Evolutionary conservation across 2,113 vertebrate genomes (phyloP), one percentile per base, ranked within the genome.

Genomic region (Cepphus grylle): DNA sequence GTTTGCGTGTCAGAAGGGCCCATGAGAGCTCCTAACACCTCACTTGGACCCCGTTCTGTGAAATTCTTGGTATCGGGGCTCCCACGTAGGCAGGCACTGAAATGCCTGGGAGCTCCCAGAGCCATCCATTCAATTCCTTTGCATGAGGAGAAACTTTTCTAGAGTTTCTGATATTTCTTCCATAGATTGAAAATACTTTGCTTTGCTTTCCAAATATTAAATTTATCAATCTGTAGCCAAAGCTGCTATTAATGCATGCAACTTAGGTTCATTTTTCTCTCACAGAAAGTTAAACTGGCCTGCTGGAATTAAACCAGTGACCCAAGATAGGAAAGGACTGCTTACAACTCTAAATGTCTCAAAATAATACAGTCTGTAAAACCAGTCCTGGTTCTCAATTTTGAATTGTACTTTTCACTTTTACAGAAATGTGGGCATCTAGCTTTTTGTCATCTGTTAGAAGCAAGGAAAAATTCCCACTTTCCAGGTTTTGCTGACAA

Each of bases 401-500:
- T 65, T 49, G 34, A 81, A 90, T 40, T 38, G 8, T 9, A 17
- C 50, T 79, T 63, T 65, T 53, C 66, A 59, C 30, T 81, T 19
- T 30, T 29, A 38, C 13, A 70, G 82, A 59, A 53, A 76, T 32
- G 32, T 36, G 47, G 15, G 5, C 38, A 65, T 52, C 32, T 20
- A 8, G 9, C 15, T 40, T 53, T 59, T 87, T 49, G 23, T n/a
- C 29, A 12, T 6, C 18, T 45, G 22, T 55, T 40, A 67, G 36
- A 59, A 26, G 30, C 6, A 40, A 69, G 69, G 74, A 53, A 78
- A 71, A 74, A 30, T 52, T 81, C 63, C 69, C 78, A 36, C 62
- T 88, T 89, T 43, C 27, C 61, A 40, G 62, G 26, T 83, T 92
- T 77, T 80, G 58, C 93, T 93, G 94, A 82, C 81, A 90, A 96